Evolutionary conservation across 2,113 vertebrate genomes (phyloP).

Genomic region (Cairina moschata): DNA sequence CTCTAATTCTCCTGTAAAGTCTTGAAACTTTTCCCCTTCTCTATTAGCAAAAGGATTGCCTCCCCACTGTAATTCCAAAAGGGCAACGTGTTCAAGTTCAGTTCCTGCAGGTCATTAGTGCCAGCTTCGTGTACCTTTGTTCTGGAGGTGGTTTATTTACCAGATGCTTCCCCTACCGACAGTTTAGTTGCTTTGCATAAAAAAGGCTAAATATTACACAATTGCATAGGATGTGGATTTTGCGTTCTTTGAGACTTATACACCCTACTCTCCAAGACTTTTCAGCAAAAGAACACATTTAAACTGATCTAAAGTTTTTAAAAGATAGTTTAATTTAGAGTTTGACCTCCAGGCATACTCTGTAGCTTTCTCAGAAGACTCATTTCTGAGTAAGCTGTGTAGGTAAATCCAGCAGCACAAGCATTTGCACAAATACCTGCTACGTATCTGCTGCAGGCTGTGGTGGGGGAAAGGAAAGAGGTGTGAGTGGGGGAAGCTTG

Average conservation of each 20-base stretch:
- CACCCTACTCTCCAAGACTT: not conserved
- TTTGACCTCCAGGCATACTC: not conserved
- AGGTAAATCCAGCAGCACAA: not conserved
- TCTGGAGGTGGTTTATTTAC: constrained; percentile 45
- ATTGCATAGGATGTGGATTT: not conserved
- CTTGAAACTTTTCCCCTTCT: not conserved
- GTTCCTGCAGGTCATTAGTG: not conserved
- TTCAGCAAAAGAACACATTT: not conserved
- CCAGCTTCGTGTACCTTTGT: constrained; percentile 35
- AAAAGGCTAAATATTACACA: not conserved
- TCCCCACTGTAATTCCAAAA: constrained; percentile 37
- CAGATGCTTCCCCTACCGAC: constrained; percentile 1
- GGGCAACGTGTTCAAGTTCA: constrained; percentile 49
- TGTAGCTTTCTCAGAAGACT: not conserved
- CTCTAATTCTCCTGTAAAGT: not conserved
- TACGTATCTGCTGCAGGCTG: not conserved
- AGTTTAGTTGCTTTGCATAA: not conserved
- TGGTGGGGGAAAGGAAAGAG: not conserved
- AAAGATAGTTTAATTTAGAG: not conserved
- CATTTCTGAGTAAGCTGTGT: not conserved
- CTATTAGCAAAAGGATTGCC: constrained; percentile 10
- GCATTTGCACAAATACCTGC: not conserved
- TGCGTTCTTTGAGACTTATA: not conserved
- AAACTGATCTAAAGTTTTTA: not conserved
- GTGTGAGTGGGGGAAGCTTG: not conserved